Evolutionary conservation across 1,140 invertebrate species (phyloP).

Genomic region (Antheraea mylitta): DNA sequence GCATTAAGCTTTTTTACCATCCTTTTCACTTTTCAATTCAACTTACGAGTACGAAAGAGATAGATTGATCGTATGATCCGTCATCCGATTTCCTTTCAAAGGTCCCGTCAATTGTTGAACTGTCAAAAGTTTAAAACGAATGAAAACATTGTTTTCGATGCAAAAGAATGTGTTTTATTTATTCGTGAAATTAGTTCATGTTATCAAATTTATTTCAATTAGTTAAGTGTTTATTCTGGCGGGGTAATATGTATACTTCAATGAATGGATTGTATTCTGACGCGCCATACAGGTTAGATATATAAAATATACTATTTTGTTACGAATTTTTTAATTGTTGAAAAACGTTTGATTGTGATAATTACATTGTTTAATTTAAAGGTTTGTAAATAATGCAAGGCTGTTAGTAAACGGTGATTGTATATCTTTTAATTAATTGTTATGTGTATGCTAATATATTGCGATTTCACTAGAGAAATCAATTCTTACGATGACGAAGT

Average conservation of each 20-base stretch:
- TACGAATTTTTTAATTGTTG: neutral
- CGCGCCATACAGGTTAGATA: constrained; percentile 64
- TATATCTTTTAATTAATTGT: neutral
- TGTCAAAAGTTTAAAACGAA: constrained; percentile 49
- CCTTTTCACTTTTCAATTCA: constrained; percentile 33
- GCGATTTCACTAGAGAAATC: constrained; percentile 11
- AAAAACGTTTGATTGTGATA: neutral
- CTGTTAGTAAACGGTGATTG: neutral
- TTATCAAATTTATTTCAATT: neutral
- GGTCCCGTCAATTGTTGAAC: constrained; percentile 33
- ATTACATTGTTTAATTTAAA: neutral
- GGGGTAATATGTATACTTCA: constrained; percentile 54
- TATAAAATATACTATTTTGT: neutral
- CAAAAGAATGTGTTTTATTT: neutral
- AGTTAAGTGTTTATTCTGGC: constrained; percentile 28
- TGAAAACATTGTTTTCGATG: constrained; percentile 53
- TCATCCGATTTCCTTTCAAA: constrained; percentile 38
- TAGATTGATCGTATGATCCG: constrained; percentile 64
- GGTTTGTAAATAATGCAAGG: neutral
- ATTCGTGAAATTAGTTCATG: neutral
- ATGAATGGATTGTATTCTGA: constrained; percentile 69
- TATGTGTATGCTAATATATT: constrained; percentile 12
- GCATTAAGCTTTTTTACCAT: constrained; percentile 30
- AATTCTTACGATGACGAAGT: neutral
- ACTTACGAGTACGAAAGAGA: constrained; percentile 31